Percentiles rank a stretch among this genome's conserved stretches.
These are phyloP conservation scores for Sebastes taczanowskii DNA, from an alignment of 2,797 vertebrate genomes.

Conservation along the genomic window DNA sequence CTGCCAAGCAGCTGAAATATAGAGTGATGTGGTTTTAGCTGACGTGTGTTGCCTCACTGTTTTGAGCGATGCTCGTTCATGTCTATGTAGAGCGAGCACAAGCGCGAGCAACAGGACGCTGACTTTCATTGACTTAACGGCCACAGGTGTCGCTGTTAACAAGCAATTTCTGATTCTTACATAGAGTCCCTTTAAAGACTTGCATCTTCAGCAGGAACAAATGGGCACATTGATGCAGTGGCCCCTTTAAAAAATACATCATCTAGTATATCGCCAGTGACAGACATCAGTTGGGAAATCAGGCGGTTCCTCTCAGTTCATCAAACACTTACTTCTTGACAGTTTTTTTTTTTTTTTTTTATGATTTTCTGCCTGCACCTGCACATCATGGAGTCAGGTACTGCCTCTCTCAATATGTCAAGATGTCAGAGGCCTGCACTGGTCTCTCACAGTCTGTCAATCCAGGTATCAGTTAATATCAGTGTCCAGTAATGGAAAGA, in stretches of 20 bases:
- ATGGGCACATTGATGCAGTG: not conserved
- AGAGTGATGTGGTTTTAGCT: no score
- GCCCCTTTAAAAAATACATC: not conserved
- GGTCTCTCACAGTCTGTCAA: constrained; percentile 14
- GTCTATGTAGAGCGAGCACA: no score
- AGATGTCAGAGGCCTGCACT: constrained; percentile 25
- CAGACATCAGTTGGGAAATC: not conserved
- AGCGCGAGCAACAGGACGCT: no score
- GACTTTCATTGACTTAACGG: no score
- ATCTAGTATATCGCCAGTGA: not conserved
- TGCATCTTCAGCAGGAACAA: not conserved
- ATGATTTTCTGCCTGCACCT: not conserved
- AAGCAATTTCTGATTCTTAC: no score
- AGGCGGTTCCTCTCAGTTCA: not conserved
- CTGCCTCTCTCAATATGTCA: constrained; percentile 46
- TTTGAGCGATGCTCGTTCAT: no score
- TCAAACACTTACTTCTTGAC: not conserved
- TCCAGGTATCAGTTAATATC: constrained; percentile 65
- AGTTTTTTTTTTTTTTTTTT: not conserved
- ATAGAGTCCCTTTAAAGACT: not conserved
- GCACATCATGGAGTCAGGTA: constrained; percentile 18
- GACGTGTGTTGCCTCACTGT: no score
- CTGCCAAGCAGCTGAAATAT: no score
- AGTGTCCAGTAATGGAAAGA: constrained; percentile 60
- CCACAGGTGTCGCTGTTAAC: no score